Conservation (phyloP, 2,888 invertebrate species). For the Drosophila neutralis region DNA sequence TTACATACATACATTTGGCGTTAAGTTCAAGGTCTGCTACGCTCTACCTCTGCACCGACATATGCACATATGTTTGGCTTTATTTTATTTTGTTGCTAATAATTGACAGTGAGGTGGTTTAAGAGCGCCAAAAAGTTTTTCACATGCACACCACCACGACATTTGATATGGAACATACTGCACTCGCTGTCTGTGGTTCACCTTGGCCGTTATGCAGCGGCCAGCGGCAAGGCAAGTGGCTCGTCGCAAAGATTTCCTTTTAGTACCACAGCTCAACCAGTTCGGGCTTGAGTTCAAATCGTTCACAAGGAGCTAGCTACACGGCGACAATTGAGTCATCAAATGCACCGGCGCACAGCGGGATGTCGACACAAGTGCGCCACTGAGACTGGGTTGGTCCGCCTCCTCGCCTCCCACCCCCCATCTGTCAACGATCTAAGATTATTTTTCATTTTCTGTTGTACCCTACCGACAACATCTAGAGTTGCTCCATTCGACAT, state of each 20-base stretch:
- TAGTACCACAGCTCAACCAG: constrained; percentile 62
- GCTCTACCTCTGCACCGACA: constrained; percentile 4
- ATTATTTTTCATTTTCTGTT: constrained; percentile 39
- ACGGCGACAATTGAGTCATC: constrained; percentile 72
- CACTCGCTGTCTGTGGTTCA: constrained; percentile 58
- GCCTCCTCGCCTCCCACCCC: not conserved
- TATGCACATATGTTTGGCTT: not conserved
- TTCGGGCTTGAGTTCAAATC: constrained; percentile 52
- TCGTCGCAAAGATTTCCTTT: constrained; percentile 74
- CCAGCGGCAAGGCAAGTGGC: constrained; percentile 71
- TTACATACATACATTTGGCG: constrained; percentile 52
- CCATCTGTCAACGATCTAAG: constrained; percentile 14
- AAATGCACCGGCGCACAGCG: constrained; percentile 36
- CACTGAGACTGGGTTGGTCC: constrained; percentile 44
- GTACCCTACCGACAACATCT: constrained; percentile 30
- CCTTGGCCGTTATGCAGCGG: constrained; percentile 67
- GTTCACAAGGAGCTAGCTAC: constrained; percentile 62
- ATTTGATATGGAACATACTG: constrained; percentile 62
- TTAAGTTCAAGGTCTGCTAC: constrained; percentile 68
- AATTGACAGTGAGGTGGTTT: constrained; percentile 62
- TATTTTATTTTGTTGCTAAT: constrained; percentile 18
- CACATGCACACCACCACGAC: constrained; percentile 58
- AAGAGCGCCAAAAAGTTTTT: constrained; percentile 67
- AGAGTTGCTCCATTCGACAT: constrained; percentile 2
- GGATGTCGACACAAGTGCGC: constrained; percentile 43